These are phyloP conservation scores for Trileptium ribeirensis DNA, from an alignment of 2,888 invertebrate genomes.

Conservation along the genomic window DNA sequence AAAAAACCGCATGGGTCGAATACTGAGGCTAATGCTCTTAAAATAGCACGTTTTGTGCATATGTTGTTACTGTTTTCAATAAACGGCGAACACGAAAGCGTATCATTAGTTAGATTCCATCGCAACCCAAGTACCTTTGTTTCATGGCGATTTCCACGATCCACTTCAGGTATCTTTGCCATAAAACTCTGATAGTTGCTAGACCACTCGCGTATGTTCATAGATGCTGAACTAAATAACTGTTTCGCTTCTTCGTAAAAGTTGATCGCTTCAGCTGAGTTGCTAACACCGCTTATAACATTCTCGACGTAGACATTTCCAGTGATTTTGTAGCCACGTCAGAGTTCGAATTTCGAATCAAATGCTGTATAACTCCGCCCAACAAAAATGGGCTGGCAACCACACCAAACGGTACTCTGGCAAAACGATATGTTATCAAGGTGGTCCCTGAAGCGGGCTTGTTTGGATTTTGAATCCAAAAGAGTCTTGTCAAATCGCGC, in stretches of 20 bases:
- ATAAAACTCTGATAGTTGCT: no score
- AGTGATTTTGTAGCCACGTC: not conserved
- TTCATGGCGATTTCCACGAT: constrained; percentile 11
- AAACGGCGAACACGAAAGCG: not conserved
- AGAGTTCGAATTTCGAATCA: not conserved
- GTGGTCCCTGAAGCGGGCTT: constrained; percentile 10
- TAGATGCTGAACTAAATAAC: no score
- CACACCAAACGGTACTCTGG: constrained; percentile 30
- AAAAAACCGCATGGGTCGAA: constrained; percentile 36
- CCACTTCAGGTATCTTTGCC: no score
- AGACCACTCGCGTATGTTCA: no score
- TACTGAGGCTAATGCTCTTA: constrained; percentile 30
- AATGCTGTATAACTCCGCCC: not conserved
- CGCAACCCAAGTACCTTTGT: no score
- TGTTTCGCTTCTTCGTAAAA: not conserved
- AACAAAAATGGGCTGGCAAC: constrained; percentile 26
- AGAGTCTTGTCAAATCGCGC: constrained; percentile 27
- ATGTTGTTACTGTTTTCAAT: no score
- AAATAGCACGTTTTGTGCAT: constrained; percentile 30
- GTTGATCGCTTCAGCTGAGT: not conserved
- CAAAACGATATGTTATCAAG: constrained; percentile 23
- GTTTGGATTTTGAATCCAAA: constrained; percentile 28
- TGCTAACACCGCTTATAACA: no score
- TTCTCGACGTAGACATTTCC: constrained; percentile 34
- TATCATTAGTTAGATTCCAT: not conserved